Evolutionary conservation across 1,140 invertebrate genomes (phyloP), one percentile per base, ranked within the genome.

Genomic region (Drosophila bipectinata): DNA sequence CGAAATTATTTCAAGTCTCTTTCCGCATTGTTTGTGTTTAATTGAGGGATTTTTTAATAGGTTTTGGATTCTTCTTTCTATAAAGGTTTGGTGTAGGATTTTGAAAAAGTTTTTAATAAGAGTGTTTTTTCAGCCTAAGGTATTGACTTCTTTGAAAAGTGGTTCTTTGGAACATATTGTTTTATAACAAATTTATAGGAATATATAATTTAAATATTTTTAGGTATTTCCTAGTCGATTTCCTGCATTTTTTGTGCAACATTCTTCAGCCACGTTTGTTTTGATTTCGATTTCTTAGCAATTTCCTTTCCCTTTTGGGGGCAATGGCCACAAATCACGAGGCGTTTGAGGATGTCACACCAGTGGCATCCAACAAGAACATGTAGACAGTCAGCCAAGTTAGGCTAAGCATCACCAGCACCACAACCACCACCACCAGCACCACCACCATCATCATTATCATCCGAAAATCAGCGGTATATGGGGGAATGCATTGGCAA

Each of bases 241-340:
- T 9, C n/a, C 4, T 0, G 1, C 15, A 18, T 64, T 5, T 14
- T 15, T 18, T 55, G 10, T 14, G 5, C 15, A 51, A 51, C 53
- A 74, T 76, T 77, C 57, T 49, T 45, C 39, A 10, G 7, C 44
- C 47, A 56, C 63, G 15, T 69, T 57, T 85, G 68, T 75, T 87
- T 84, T 67, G 71, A 75, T 83, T 85, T 85, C 77, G 82, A 64
- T 78, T 85, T 85, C 82, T 24, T 63, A 76, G 78, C 55, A 41
- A 52, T 72, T 69, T 79, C 61, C 63, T 21, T 53, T 73, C 58
- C 52, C 51, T 53, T 18, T 60, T 45, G 83, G 75, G 82, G 78
- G 79, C 82, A 88, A 72, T 76, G 83, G 64, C 61, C 82, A 63
- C 78, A 30, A 66, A 85, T 81, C 82, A 78, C 83, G 75, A 80